Percentiles rank a stretch among this genome's conserved stretches.
These are phyloP conservation scores for Phorcus lineatus DNA, from an alignment of 2,888 invertebrate genomes.

Conservation along the genomic window DNA sequence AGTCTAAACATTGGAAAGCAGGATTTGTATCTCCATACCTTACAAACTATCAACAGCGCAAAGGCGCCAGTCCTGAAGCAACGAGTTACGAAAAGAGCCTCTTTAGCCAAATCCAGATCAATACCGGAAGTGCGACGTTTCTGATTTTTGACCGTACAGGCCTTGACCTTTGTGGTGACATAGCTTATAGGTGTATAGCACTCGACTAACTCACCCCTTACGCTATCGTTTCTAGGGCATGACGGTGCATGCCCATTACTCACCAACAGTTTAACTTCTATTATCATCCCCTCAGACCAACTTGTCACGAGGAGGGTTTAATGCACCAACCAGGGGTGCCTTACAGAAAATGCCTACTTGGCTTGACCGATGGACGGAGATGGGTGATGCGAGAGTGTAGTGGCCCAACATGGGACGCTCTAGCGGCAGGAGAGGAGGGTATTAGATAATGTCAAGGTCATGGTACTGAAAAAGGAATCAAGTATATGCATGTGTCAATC, in stretches of 20 bases:
- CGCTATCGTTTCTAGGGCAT: neutral
- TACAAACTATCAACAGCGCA: neutral
- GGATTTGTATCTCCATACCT: neutral
- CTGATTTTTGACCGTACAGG: neutral
- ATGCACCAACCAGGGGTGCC: too few species aligned
- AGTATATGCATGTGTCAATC: constrained; percentile 5
- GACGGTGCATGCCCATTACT: neutral
- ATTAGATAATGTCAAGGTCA: neutral
- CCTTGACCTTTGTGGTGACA: neutral
- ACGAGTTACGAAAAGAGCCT: neutral
- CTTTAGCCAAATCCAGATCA: neutral
- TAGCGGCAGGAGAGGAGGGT: too few species aligned
- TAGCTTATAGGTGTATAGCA: neutral
- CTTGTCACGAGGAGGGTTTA: too few species aligned
- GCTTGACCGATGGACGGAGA: too few species aligned
- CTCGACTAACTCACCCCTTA: neutral
- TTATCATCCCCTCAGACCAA: too few species aligned
- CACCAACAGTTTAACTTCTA: neutral
- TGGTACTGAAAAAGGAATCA: neutral
- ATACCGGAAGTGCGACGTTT: neutral
- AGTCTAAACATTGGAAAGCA: neutral
- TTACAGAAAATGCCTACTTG: too few species aligned
- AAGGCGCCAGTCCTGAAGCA: neutral
- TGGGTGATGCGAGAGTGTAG: too few species aligned
- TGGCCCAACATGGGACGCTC: too few species aligned